These are phyloP conservation scores for Volucella bombylans DNA, from an alignment of 2,888 invertebrate genomes.

Conservation along the genomic window DNA sequence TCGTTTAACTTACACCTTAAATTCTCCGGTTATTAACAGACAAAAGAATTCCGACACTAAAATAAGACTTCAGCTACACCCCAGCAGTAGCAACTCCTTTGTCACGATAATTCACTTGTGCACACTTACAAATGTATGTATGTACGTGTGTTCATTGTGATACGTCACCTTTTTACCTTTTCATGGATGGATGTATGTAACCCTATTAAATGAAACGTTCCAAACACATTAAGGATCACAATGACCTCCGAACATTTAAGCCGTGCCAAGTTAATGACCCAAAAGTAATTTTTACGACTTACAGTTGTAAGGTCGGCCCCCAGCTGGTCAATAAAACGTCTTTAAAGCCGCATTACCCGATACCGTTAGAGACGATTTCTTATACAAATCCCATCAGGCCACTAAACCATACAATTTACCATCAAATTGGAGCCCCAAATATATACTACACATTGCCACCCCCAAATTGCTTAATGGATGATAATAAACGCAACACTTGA, in stretches of 20 bases:
- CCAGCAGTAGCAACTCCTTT: no score
- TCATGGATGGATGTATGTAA: no score
- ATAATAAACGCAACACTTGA: slow-evolving; percentile 31
- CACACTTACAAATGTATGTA: no score
- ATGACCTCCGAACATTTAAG: neutral
- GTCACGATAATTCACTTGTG: no score
- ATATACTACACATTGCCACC: neutral
- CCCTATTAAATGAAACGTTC: neutral
- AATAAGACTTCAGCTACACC: no score
- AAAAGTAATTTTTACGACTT: slow-evolving; percentile 3
- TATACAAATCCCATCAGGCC: slow-evolving; percentile 15
- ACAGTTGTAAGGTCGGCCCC: neutral
- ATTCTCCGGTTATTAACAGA: no score
- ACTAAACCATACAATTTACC: slow-evolving; percentile 35
- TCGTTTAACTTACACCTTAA: no score
- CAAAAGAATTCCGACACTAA: no score
- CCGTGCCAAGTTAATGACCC: neutral
- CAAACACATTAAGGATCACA: neutral
- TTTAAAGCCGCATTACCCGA: slow-evolving; percentile 11
- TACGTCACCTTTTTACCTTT: neutral
- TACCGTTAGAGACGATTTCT: slow-evolving; percentile 1
- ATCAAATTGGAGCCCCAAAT: slow-evolving; percentile 17
- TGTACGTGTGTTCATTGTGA: no score
- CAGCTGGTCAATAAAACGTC: neutral
- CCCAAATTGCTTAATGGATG: neutral